Evolutionary conservation across 2,888 invertebrate species (phyloP).

Genomic region (Alentia gelatinosa): DNA sequence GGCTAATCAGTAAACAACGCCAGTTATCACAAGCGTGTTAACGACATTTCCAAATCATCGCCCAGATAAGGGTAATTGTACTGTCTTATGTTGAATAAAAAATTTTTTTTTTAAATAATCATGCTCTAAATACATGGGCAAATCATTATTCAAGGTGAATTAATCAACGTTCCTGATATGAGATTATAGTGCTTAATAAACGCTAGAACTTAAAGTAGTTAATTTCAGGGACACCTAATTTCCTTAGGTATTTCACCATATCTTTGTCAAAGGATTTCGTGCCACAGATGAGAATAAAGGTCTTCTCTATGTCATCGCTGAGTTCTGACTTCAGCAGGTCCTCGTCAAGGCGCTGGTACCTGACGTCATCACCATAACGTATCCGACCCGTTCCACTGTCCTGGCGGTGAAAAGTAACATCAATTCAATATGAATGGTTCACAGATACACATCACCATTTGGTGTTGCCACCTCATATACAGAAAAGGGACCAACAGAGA

Average conservation of each 20-base stretch:
- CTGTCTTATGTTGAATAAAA: too few species aligned
- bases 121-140: too few species aligned
- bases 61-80: too few species aligned
- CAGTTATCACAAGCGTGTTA: too few species aligned
- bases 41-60: too few species aligned
- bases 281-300: slow-evolving; percentile 84
- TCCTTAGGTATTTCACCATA: slow-evolving; percentile 78
- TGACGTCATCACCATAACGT: slow-evolving; percentile 71
- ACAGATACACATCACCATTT: too few species aligned
- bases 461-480: too few species aligned
- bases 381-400: not conserved
- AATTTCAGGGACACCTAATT: slow-evolving; percentile 62
- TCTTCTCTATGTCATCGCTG: slow-evolving; percentile 45
- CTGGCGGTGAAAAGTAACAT: slow-evolving; percentile 30
- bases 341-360: slow-evolving; percentile 64
- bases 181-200: not conserved
- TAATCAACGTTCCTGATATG: not conserved
- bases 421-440: not conserved
- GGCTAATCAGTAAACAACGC: too few species aligned
- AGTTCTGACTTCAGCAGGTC: slow-evolving; percentile 61
- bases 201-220: slow-evolving; percentile 69
- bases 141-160: too few species aligned
- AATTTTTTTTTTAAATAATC: too few species aligned
- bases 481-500: too few species aligned
- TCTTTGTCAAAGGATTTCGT: slow-evolving; percentile 83